Evolutionary conservation across 2,888 invertebrate species (phyloP), one percentile per base, ranked within the genome.

Genomic region (Portevinia maculata): DNA sequence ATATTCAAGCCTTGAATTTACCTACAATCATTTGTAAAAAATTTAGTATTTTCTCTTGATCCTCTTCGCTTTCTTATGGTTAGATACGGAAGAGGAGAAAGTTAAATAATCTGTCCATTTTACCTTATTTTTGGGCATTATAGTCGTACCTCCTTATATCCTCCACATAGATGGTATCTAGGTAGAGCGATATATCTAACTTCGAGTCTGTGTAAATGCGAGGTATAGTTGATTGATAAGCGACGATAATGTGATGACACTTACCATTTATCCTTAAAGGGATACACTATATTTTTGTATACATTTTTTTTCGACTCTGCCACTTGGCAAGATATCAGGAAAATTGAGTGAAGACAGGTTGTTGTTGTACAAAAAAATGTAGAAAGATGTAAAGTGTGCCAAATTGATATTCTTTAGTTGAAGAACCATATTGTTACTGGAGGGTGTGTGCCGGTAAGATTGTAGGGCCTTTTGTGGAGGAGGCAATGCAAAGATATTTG

Each of bases 211-310:
- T 48, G 50, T 59, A 41, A 28, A 48, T 39, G 64, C 53, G 71
- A 37, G 48, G 21, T 65, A 32, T 44, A 62, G 75, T 76, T 86
- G 85, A 86, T 85, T 85, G 85, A 86, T 85, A 81, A 84, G 83
- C 76, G 69, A 62, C 76, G 84, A 84, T 85, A 85, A 84, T 85
- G 73, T 71, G 79, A 76, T 85, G 62, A 78, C 57, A 60, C 44
- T 75, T 67, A 60, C 65, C 50, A 67, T 79, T 74, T 57, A 48
- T 60, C 62, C 57, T 74, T 21, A 34, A 50, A 65, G 39, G 32
- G 44, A 44, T 65, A 21, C 65, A 30, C 57, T 21, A n/a, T n/a
- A 60, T 62, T 44, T 60, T 52, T 17, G 7, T 53, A 48, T 13
- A 41, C 15, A 5, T 13, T 1, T 19, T 6, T 17, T 44, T 9